Base-by-base conservation (phyloP, 2,113 vertebrate species). In the Ptychochromis oligacanthus region DNA sequence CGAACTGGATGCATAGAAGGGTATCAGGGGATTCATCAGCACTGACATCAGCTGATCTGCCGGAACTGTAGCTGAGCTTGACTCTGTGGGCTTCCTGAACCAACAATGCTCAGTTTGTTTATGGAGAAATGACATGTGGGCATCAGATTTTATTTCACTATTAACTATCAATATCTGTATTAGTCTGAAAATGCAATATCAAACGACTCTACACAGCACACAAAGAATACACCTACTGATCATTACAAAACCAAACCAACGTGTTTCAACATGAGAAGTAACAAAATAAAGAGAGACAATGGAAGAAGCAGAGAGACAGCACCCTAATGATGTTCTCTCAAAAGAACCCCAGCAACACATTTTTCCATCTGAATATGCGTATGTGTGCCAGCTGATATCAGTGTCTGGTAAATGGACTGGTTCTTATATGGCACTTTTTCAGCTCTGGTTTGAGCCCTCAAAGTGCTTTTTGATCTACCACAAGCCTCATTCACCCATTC, bases 181-280 rank as follows among this genome's bases (percentile, higher is more conserved):
- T 36, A 58, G 2, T 0, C 22, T 58, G 59, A 38, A 49, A 60
- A 49, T 43, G 2, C 3, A 34, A 18, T 24, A 46, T 13, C 65
- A 20, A 49, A 52, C 18, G 26, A 52, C 20, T 36, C 17, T 6
- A 40, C 1, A 4, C 46, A 38, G 24, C 18, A 22, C 24, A 56
- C 10, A 79, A 14, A 75, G 52, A 60, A 46, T 18, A 70, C 38
- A 26, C 18, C 20, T 46, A 1, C n/a, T 0, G 52, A 65, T 80
- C 61, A 15, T 22, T 31, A 49, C 59, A 15, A 82, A 81, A 85
- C 38, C 28, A 13, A 75, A 86, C n/a, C n/a, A n/a, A n/a, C n/a
- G n/a, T n/a, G n/a, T 56, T 26, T 22, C 49, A 40, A 34, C n/a
- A 1, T 34, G 22, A 28, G 43, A 13, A 70, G 40, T 0, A 8